These are phyloP conservation scores for Aspidapion aeneum DNA, from an alignment of 2,888 invertebrate genomes.

Conservation along the genomic window DNA sequence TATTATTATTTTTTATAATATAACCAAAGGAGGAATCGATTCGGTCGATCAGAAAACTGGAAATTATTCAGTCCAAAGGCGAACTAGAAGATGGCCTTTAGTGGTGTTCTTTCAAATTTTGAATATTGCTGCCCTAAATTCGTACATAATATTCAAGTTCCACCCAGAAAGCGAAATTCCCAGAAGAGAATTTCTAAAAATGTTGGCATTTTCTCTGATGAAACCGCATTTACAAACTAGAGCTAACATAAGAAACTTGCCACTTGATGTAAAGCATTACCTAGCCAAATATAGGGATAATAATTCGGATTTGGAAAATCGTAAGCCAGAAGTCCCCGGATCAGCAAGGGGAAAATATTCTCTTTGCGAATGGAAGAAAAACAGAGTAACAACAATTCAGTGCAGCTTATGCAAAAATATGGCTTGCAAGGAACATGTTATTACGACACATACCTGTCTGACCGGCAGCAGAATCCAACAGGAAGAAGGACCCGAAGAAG, in stretches of 20 bases:
- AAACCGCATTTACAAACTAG: conserved; percentile 21
- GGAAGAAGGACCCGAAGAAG: neutral
- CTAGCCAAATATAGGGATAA: conserved; percentile 18
- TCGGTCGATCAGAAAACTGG: conserved; percentile 34
- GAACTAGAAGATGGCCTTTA: conserved; percentile 32
- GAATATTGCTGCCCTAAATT: conserved; percentile 28
- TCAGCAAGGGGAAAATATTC: neutral
- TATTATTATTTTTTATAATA: conserved; percentile 30
- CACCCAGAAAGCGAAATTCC: neutral
- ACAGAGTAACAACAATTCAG: neutral
- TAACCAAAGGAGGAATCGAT: conserved; percentile 33
- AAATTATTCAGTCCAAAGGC: conserved; percentile 31
- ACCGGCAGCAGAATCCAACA: neutral
- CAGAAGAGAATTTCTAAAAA: conserved; percentile 21
- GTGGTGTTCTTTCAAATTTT: conserved; percentile 30
- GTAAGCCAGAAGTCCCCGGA: neutral
- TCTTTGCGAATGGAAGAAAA: conserved; percentile 1
- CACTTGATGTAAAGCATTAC: conserved; percentile 18
- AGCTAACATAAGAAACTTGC: conserved; percentile 14
- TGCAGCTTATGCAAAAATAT: neutral
- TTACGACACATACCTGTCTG: neutral
- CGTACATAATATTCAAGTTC: conserved; percentile 4
- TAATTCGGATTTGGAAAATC: conserved; percentile 8
- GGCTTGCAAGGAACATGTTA: neutral
- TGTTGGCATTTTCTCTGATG: conserved; percentile 18